Evolutionary conservation across 2,113 vertebrate species (phyloP).

Genomic region (Aptenodytes forsteri): DNA sequence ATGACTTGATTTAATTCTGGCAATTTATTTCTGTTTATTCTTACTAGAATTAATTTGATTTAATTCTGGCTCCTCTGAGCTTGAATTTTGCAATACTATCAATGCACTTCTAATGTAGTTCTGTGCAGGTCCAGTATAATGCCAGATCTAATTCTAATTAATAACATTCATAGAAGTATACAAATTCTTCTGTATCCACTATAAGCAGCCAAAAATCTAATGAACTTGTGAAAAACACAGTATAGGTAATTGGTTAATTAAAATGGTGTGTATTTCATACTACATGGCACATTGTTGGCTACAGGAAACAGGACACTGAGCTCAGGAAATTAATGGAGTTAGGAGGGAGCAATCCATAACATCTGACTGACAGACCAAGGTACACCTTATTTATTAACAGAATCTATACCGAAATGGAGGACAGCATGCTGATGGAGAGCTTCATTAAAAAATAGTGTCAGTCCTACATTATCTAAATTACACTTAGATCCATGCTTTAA

Average conservation of each 20-base stretch:
- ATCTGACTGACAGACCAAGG: not conserved
- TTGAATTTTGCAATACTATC: not conserved
- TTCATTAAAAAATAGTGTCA: slow-evolving; percentile 11
- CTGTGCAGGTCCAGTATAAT: not conserved
- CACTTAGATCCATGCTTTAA: not conserved
- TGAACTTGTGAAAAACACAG: not conserved
- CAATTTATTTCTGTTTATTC: not conserved
- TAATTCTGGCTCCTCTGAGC: not conserved
- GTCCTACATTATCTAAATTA: not conserved
- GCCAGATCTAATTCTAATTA: not conserved
- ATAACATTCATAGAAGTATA: not conserved
- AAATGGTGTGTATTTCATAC: not conserved
- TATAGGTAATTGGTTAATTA: not conserved
- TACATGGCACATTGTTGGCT: not conserved
- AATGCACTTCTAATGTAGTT: not conserved
- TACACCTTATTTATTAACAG: not conserved
- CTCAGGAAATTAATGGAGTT: not conserved
- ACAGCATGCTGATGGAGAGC: not conserved
- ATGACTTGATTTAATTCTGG: not conserved
- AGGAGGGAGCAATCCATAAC: not conserved
- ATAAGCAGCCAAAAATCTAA: not conserved
- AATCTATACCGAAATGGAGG: not conserved
- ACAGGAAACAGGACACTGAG: not conserved
- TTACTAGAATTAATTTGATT: not conserved
- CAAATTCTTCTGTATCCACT: not conserved